Evolutionary conservation across 2,113 vertebrate genomes (phyloP), one percentile per base, ranked within the genome.

Genomic region (Progne subis): DNA sequence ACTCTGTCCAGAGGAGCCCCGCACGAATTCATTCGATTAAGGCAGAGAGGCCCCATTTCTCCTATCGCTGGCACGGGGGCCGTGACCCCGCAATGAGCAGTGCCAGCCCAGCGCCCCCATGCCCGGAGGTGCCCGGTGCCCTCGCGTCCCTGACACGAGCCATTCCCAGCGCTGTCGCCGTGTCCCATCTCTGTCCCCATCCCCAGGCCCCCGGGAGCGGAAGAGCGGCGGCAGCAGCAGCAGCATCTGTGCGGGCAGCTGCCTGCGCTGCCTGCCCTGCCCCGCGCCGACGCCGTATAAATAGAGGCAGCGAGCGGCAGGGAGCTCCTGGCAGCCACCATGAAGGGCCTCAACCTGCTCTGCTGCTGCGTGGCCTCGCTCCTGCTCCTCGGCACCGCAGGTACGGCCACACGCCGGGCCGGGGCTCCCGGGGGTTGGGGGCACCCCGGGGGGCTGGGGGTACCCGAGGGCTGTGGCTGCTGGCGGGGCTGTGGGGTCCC

Each of bases 291-390:
- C 8, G 56, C 83, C 49, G 16, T 96, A 96, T 96, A 96, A 96
- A 96, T 96, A 96, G 94, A 93, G 94, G 96, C 92, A 68, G 88
- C 41, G 41, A 95, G 91, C 5, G 79, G 86, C 94, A 91, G 88
- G 91, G 92, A 92, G 86, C 93, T 96, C 96, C 96, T 94, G 96
- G 94, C 96, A 92, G 96, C 92, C 96, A 95, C 94, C 94, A 96
- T 96, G 96, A 96, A 93, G 96, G 61, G 96, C 34, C 94, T 96
- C 94, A 95, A 95, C 88, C 94, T 96, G 82, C 86, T 96, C 86
- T 96, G 96, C 96, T 96, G 96, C 96, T 96, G 96, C 71, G 82
- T 96, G 96, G 96, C 96, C 86, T 95, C 96, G 15, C 96, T 95
- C 23, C 93, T 95, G 91, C 93, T 94, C 88, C 88, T 96, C 32